Percentiles rank a stretch among this genome's conserved stretches.
phyloP scores from a whole-genome alignment of 2,888 invertebrate species.

The Pelosia muscerda region DNA sequence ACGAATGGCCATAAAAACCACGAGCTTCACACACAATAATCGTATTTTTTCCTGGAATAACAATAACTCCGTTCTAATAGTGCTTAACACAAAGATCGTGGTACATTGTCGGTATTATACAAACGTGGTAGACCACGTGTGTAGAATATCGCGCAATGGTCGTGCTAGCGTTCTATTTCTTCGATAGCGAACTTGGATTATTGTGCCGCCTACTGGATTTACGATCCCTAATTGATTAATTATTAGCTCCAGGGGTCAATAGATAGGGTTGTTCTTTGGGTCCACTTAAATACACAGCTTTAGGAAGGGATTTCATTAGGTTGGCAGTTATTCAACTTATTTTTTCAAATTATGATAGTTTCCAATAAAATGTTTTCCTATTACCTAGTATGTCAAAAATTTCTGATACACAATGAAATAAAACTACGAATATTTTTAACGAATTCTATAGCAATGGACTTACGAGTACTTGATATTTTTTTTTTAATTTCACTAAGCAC shows the following conservation, averaged over 20 bases:
- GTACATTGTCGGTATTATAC: conserved; percentile 29
- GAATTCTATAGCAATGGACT: too few species aligned
- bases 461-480: too few species aligned
- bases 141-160: conserved; percentile 38
- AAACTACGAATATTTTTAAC: too few species aligned
- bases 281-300: conserved; percentile 11
- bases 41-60: conserved; percentile 24
- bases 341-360: not conserved
- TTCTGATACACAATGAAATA: too few species aligned
- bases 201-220: conserved; percentile 50
- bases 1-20: conserved; percentile 22
- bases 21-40: conserved; percentile 12
- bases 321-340: not conserved
- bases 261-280: conserved; percentile 29
- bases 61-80: conserved; percentile 22
- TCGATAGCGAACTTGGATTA: conserved; percentile 20
- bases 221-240: conserved; percentile 55
- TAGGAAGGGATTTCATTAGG: not conserved
- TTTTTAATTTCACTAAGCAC: too few species aligned
- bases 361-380: not conserved
- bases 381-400: not conserved
- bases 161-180: conserved; percentile 24
- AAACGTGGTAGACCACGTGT: not conserved
- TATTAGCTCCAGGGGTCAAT: conserved; percentile 39
- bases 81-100: conserved; percentile 17